A percentile compares a stretch with the other conserved stretches of the same genome.
phyloP scores from a whole-genome alignment of 2,888 invertebrate species.

The Malthinus flaveolus region DNA sequence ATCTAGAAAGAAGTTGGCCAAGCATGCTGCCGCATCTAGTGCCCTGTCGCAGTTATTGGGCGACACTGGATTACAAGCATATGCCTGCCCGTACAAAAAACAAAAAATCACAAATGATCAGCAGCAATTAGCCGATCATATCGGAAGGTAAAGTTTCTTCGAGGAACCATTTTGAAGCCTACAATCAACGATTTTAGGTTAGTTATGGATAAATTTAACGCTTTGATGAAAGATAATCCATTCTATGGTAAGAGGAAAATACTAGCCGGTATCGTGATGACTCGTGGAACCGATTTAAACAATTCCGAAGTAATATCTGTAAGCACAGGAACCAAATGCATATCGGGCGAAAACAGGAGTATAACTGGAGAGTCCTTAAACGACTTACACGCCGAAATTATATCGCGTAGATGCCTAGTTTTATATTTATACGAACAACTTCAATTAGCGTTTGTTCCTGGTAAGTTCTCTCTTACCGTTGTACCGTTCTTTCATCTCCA shows the following conservation, averaged over 20 bases:
- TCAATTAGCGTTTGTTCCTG: conserved; percentile 62
- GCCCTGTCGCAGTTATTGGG: conserved; percentile 67
- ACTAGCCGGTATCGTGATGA: conserved; percentile 94
- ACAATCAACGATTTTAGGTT: conserved; percentile 41
- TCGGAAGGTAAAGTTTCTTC: conserved; percentile 60
- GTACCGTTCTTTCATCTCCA: no score
- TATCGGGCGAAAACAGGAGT: conserved; percentile 91
- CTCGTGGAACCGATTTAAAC: conserved; percentile 58
- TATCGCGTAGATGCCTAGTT: conserved; percentile 80
- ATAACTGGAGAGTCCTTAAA: conserved; percentile 84
- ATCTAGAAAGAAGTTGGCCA: conserved; percentile 89
- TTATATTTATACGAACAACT: conserved; percentile 80
- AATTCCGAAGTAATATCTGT: conserved; percentile 69
- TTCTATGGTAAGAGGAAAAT: conserved; percentile 84
- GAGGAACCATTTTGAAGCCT: not conserved
- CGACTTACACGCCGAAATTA: conserved; percentile 97
- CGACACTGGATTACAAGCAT: conserved; percentile 41
- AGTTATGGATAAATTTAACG: conserved; percentile 67
- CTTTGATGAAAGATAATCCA: conserved; percentile 74
- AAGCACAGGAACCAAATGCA: conserved; percentile 92
- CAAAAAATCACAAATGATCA: conserved; percentile 52
- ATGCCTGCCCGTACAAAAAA: conserved; percentile 29
- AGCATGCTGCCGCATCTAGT: conserved; percentile 84
- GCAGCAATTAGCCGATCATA: conserved; percentile 76
- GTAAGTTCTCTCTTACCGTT: no score